Evolutionary conservation across 1,140 invertebrate species (phyloP).

Genomic region (Branchinecta lynchi): DNA sequence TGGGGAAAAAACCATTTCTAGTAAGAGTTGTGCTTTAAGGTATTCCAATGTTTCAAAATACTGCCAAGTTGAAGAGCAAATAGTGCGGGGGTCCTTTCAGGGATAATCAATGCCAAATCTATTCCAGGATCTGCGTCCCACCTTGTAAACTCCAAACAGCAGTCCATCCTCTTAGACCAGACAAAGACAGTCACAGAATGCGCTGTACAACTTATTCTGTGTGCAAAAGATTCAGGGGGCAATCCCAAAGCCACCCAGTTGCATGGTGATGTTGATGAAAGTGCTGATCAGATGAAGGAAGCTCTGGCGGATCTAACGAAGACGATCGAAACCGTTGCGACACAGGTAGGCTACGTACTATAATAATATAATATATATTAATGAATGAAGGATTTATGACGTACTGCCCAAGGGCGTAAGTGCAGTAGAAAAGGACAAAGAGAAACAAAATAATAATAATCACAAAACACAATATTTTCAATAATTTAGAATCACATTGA

Average conservation of each 20-base stretch:
- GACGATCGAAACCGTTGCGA: slow-evolving; percentile 65
- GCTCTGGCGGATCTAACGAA: slow-evolving; percentile 64
- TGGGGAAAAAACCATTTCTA: no score
- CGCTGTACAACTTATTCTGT: slow-evolving; percentile 62
- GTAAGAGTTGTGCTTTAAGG: no score
- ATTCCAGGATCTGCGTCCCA: slow-evolving; percentile 49
- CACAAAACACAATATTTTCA: no score
- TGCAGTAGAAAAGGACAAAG: no score
- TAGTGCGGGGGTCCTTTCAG: no score
- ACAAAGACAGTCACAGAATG: slow-evolving; percentile 87
- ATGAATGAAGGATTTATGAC: no score
- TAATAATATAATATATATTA: not conserved
- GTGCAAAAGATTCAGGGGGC: slow-evolving; percentile 76
- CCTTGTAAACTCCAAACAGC: slow-evolving; percentile 73
- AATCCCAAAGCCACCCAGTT: slow-evolving; percentile 66
- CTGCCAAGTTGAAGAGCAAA: no score
- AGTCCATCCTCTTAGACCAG: slow-evolving; percentile 75
- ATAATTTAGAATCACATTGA: no score
- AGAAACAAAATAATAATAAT: no score
- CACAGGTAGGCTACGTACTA: slow-evolving; percentile 59
- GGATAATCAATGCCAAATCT: no score
- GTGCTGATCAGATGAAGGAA: slow-evolving; percentile 54
- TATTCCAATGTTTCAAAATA: no score
- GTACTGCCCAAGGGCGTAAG: no score
- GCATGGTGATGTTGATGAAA: slow-evolving; percentile 69